Conservation (phyloP, 2,888 invertebrate species). For the Diplazon laetatorius region DNA sequence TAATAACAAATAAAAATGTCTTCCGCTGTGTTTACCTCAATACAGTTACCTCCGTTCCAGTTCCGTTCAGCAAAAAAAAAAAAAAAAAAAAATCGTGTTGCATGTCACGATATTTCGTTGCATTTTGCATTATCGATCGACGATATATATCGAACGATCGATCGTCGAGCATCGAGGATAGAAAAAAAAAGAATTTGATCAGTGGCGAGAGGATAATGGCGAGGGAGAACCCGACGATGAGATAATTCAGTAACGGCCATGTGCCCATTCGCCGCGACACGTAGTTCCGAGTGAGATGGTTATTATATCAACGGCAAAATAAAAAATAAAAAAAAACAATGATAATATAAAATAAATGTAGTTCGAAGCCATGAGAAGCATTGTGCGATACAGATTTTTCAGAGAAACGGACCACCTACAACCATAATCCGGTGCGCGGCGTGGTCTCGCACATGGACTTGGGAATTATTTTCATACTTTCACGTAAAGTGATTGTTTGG, state of each 20-base stretch:
- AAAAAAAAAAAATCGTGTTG: neutral
- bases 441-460: slow-evolving; percentile 58
- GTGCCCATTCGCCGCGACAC: slow-evolving; percentile 51
- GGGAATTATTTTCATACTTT: slow-evolving; percentile 81
- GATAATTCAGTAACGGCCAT: slow-evolving; percentile 61
- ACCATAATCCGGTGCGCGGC: slow-evolving; percentile 35
- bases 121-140: slow-evolving; percentile 21
- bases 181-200: slow-evolving; percentile 4
- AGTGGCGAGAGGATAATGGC: slow-evolving; percentile 30
- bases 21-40: neutral
- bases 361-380: neutral
- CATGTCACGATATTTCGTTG: slow-evolving; percentile 30
- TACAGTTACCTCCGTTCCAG: slow-evolving; percentile 16
- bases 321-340: slow-evolving; percentile 20
- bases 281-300: slow-evolving; percentile 51
- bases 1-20: neutral
- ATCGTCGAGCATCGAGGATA: slow-evolving; percentile 32
- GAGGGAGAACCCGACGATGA: slow-evolving; percentile 19
- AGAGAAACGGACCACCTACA: slow-evolving; percentile 46
- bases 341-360: slow-evolving; percentile 34
- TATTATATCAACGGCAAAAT: slow-evolving; percentile 58
- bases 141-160: slow-evolving; percentile 42
- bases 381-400: slow-evolving; percentile 11
- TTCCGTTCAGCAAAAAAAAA: no score
- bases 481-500: slow-evolving; percentile 82